Conservation (phyloP, 2,888 invertebrate genomes). For the Cabera pusaria region DNA sequence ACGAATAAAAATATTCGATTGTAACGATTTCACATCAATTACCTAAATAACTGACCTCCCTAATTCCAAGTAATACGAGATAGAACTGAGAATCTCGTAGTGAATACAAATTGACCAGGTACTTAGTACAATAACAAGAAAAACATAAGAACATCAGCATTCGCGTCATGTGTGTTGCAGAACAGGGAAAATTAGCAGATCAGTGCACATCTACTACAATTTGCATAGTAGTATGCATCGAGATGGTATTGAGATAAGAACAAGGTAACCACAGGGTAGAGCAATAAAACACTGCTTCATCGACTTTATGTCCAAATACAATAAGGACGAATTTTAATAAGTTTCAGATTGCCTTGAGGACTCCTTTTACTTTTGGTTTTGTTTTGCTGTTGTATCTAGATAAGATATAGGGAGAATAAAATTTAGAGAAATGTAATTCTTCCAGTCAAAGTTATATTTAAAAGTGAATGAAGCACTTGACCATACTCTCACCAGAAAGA, state of each 20-base stretch:
- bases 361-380: no score
- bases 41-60: conserved; percentile 5
- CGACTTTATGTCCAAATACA: no score
- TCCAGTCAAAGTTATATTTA: no score
- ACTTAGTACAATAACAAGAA: conserved; percentile 61
- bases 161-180: conserved; percentile 27
- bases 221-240: conserved; percentile 28
- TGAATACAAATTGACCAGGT: conserved; percentile 61
- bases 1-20: background rate
- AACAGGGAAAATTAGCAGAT: conserved; percentile 51
- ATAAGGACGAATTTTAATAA: no score
- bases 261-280: no score
- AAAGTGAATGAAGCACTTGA: no score
- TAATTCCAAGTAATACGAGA: conserved; percentile 42
- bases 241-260: conserved; percentile 26
- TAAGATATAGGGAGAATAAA: no score
- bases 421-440: no score
- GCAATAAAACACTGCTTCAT: no score
- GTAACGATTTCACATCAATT: background rate
- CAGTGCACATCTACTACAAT: conserved; percentile 31
- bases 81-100: conserved; percentile 39
- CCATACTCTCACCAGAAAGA: no score
- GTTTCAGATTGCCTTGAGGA: no score
- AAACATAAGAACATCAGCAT: conserved; percentile 43
- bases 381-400: no score